Base-by-base conservation (phyloP, 1,140 invertebrate genomes). In the Procambarus clarkii region DNA sequence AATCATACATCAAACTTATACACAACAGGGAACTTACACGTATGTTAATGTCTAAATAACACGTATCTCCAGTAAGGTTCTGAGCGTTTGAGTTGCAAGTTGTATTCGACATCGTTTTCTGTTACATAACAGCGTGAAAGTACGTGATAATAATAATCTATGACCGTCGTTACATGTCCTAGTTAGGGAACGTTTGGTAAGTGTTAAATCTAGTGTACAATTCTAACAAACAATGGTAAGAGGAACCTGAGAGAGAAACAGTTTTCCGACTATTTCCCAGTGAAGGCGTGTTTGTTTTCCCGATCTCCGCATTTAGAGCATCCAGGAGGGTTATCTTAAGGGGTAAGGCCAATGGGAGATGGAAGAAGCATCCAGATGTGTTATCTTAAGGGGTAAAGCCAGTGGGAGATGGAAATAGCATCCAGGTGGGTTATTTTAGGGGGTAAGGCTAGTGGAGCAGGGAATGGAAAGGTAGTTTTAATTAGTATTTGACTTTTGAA, bases 401-500 rank as follows among this genome's bases (percentile, higher is more conserved):
- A 34, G 34, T 34, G 34, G 34, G 34, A 34, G 34, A 34, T 34
- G 34, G 34, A 34, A 34, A 34, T 34, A 18, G 4, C 60, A 4
- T 64, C 60, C 13, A 18, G 0, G 1, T 64, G 18, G 15, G 13
- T 34, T 34, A 34, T 34, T 1, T 34, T 34, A 34, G 1, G 34
- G 34, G 34, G 13, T 64, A 13, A 54, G 50, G 50, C 50, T 1
- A 54, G 50, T 54, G 34, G 46, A 48, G n/a, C 2, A 78, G 46
- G 76, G 76, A 48, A 21, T 78, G 13, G 76, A 78, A n/a, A 78
- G 76, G 5, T 44, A 21, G 71, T 24, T 76, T 76, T 21, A 13
- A 54, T 1, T 78, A 60, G 58, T 46, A 77, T 88, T 88, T 81
- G 78, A 88, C 50, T 54, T 5, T 88, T 88, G 78, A 71, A 88